Base-by-base conservation (phyloP, 2,113 vertebrate genomes). In the Nycticorax nycticorax region DNA sequence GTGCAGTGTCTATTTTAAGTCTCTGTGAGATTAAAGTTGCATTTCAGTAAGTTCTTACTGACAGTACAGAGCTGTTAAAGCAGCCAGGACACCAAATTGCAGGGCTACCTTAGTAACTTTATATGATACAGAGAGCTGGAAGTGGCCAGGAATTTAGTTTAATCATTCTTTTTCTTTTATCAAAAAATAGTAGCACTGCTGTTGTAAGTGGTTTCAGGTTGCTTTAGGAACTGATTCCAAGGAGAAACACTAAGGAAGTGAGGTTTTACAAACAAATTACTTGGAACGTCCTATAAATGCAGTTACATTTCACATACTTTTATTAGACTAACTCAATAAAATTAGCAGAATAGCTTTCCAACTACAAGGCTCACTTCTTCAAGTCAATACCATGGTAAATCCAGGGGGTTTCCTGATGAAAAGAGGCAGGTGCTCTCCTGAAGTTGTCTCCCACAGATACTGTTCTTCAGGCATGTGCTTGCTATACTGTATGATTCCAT, bases 271-370 rank as follows among this genome's bases (percentile, higher is more conserved):
- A 90, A 90, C 27, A 85, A 85, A 87, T 92, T 91, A 59, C 27
- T n/a, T 47, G 24, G 27, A 80, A 91, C 64, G 32, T 81, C 62
- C 73, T 95, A 67, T 83, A 92, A 87, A 92, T 24, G n/a, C 63
- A 69, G 55, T 86, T 92, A 35, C 5, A 20, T 71, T 93, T 96
- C 66, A 47, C 71, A 30, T 75, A 45, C 32, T 77, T 96, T 55
- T 55, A 76, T 92, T 89, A 93, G 48, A n/a, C 45, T 91, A 78
- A 93, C 55, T 94, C 66, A 95, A 60, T 81, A 60, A 94, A 94
- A 77, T 57, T 32, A 96, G 20, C 62, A 67, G 57, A 91, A n/a
- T 14, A 67, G 18, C 15, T 86, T 95, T 91, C 85, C 0, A 2
- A 63, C 59, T 39, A 12, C 2, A 55, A 22, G 59, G 41, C 33